phyloP scores from a whole-genome alignment of 2,797 vertebrate species.

The Acipenser ruthenus region DNA sequence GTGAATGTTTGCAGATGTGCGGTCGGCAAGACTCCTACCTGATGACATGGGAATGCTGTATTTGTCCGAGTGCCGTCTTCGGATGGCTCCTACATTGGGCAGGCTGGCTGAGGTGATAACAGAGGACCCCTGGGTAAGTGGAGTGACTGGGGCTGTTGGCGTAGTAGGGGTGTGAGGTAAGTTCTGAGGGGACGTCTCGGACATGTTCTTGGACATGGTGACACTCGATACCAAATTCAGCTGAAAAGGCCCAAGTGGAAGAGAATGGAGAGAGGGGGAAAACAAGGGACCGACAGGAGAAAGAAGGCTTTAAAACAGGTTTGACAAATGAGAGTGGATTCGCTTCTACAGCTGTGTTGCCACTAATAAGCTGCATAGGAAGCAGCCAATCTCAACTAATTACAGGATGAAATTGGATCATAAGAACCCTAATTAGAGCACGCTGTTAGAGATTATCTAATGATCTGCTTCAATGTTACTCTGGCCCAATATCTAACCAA shows the following conservation, averaged over 20 bases:
- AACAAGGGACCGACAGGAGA: constrained; percentile 34
- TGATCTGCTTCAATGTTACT: constrained; percentile 85
- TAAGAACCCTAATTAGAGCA: constrained; percentile 98
- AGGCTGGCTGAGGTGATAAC: constrained; percentile 93
- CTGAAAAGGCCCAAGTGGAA: constrained; percentile 58
- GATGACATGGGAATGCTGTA: constrained; percentile 96
- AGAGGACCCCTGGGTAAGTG: constrained; percentile 93
- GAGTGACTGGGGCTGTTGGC: constrained; percentile 91
- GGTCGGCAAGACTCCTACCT: constrained; percentile 61
- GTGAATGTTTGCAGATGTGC: neutral
- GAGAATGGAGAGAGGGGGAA: constrained; percentile 38
- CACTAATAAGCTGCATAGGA: constrained; percentile 90
- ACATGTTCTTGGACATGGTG: constrained; percentile 98
- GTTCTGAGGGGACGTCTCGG: constrained; percentile 91
- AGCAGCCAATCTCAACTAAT: constrained; percentile 96
- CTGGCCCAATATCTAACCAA: constrained; percentile 65
- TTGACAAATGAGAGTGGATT: constrained; percentile 78
- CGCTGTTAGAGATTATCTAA: constrained; percentile 94
- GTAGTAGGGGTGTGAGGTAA: constrained; percentile 98
- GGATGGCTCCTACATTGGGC: constrained; percentile 95
- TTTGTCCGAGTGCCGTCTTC: constrained; percentile 96
- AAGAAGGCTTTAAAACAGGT: constrained; percentile 62
- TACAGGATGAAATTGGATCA: constrained; percentile 97
- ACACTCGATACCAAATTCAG: constrained; percentile 97
- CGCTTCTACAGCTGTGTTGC: constrained; percentile 90